A percentile compares a stretch with the other conserved stretches of the same genome.
Conservation (phyloP, 1,140 invertebrate genomes). For the Calliphora vicina region DNA sequence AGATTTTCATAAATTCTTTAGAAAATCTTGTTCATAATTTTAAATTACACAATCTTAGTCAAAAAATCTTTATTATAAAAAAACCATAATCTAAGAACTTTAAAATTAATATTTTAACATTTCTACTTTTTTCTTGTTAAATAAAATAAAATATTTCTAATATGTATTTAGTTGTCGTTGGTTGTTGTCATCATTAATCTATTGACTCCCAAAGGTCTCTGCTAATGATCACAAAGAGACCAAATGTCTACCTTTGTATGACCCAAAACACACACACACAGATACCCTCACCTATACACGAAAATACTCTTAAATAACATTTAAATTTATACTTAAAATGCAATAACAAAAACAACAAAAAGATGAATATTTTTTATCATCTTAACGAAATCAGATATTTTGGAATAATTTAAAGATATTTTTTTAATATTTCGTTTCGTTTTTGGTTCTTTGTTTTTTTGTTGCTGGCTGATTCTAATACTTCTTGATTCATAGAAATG, state of each 20-base stretch:
- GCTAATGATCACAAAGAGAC: slow-evolving; percentile 46
- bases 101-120: not conserved
- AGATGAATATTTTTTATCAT: slow-evolving; percentile 61
- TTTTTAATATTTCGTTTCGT: not conserved
- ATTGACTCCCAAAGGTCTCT: slow-evolving; percentile 39
- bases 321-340: slow-evolving; percentile 6
- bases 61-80: not conserved
- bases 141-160: not conserved
- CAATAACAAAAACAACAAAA: slow-evolving; percentile 37
- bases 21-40: not conserved
- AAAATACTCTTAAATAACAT: not conserved
- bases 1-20: too few relatives aligned
- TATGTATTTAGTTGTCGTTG: not conserved
- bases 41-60: not conserved
- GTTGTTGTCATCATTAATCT: slow-evolving; percentile 40
- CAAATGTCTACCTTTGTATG: slow-evolving; percentile 51
- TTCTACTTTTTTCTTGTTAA: not conserved
- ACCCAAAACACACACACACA: slow-evolving; percentile 33
- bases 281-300: not conserved
- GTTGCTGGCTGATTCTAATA: not conserved
- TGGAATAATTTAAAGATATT: slow-evolving; percentile 36
- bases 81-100: not conserved
- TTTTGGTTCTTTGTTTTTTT: not conserved
- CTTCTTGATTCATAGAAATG: slow-evolving; percentile 19
- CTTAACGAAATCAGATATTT: slow-evolving; percentile 60